Evolutionary conservation across 2,888 invertebrate genomes (phyloP), one percentile per base, ranked within the genome.

Genomic region (Agrotis ipsilon): DNA sequence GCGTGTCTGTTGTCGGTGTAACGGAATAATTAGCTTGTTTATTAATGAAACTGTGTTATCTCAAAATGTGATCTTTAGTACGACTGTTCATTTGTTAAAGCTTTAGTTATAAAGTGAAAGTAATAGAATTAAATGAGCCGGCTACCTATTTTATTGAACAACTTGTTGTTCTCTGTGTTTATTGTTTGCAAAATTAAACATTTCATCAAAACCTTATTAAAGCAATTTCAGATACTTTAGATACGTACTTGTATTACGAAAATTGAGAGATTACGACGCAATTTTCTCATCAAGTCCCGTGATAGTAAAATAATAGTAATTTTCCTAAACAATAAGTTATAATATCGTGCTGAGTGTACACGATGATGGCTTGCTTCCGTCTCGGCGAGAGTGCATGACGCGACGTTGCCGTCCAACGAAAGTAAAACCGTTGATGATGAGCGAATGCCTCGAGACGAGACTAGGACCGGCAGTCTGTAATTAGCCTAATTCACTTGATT

Each of bases 401-500:
- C 54, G 78, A 65, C 68, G 69, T 58, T 60, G 69, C 83, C 68
- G 75, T 77, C 84, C 84, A 87, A 86, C 79, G 92, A 92, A 92
- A 92, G 92, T 93, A 90, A 92, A 90, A 90, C 86, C 85, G 82
- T 60, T 83, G 85, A 83, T 87, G 86, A 85, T 80, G 81, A 78
- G 80, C 82, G 70, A 81, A 76, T 81, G 72, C 62, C 73, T 75
- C 77, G 66, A 80, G 72, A 65, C 75, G 82, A 79, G 81, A 76
- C 81, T 81, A 83, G 39, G 75, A 55, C 67, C 58, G 72, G 77
- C 71, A 73, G 69, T 70, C 66, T 75, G 65, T 80, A 87, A 85
- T 81, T 78, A 82, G 71, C 81, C 75, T 78, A 75, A 77, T 79
- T 83, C 73, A 48, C 64, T 62, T 71, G 63, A 74, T 68, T 69